A percentile compares a stretch with the other conserved stretches of the same genome.
These are phyloP conservation scores for Talpa occidentalis DNA, from an alignment of 2,113 vertebrate genomes.

Conservation along the genomic window DNA sequence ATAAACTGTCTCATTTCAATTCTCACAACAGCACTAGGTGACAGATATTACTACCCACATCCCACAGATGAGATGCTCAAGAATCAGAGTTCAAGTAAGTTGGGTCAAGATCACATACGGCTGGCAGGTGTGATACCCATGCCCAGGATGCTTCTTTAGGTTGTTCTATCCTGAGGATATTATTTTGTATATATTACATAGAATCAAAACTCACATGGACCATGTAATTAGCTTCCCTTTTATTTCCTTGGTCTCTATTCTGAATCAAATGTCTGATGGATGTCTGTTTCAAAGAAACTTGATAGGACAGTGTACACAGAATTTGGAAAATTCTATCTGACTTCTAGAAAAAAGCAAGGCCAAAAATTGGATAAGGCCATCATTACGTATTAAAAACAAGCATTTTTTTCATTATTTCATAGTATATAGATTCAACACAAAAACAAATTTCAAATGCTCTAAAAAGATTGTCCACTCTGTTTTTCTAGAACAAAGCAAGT, in stretches of 20 bases:
- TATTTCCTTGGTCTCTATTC: not conserved
- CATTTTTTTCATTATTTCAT: not conserved
- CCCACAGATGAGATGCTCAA: not conserved
- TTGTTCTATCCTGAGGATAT: not conserved
- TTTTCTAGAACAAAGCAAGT: not conserved
- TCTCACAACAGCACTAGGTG: not conserved
- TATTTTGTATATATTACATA: not conserved
- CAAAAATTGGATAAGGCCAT: not conserved
- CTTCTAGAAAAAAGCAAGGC: not conserved
- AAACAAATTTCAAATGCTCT: not conserved
- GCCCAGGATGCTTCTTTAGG: not conserved
- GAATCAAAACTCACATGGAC: not conserved
- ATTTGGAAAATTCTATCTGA: not conserved
- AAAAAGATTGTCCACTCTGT: not conserved
- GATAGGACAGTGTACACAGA: not conserved
- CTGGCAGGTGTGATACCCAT: not conserved
- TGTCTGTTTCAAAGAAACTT: not conserved
- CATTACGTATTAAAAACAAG: not conserved
- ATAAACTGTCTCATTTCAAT: not conserved
- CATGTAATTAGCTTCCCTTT: not conserved
- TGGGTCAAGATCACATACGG: not conserved
- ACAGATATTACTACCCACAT: not conserved
- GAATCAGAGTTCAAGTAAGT: not conserved
- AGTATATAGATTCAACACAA: not conserved
- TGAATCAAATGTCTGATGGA: not conserved